phyloP scores from a whole-genome alignment of 2,797 vertebrate genomes.

The Enteromius fasciolatus region DNA sequence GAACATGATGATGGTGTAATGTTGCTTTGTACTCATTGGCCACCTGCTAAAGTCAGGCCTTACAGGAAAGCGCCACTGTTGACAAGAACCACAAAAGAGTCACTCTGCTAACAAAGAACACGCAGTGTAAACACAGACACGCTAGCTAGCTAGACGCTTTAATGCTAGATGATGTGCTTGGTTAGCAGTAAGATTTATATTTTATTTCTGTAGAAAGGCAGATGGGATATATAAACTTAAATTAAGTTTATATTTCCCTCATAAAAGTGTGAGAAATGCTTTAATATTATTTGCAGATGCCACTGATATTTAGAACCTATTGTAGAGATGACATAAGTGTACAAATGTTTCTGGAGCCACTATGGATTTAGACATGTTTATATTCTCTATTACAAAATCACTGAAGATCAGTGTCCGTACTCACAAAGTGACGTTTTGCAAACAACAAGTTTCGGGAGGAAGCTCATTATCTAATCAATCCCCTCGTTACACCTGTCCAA shows the following conservation, averaged over 20 bases:
- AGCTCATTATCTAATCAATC: no score
- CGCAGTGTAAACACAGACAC: conserved; percentile 37
- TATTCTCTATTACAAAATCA: neutral
- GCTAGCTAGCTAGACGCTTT: neutral
- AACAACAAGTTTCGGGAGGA: no score
- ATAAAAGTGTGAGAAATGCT: neutral
- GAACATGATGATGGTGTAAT: conserved; percentile 39
- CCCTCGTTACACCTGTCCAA: no score
- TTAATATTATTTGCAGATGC: neutral
- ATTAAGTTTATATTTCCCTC: neutral
- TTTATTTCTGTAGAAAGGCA: neutral
- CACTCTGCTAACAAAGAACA: conserved; percentile 37
- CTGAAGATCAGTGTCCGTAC: neutral
- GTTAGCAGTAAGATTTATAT: neutral
- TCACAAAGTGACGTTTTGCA: neutral
- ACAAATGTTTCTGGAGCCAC: neutral
- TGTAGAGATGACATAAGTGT: neutral
- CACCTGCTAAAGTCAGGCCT: conserved; percentile 60
- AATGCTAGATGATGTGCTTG: neutral
- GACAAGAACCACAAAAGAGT: conserved; percentile 49
- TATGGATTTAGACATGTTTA: neutral
- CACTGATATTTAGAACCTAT: neutral
- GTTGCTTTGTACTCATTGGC: conserved; percentile 57
- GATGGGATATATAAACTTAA: no score
- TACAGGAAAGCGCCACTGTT: conserved; percentile 36